Percentiles rank a stretch among this genome's conserved stretches.
phyloP scores from a whole-genome alignment of 2,888 invertebrate genomes.

The Dryocosmus kuriphilus region DNA sequence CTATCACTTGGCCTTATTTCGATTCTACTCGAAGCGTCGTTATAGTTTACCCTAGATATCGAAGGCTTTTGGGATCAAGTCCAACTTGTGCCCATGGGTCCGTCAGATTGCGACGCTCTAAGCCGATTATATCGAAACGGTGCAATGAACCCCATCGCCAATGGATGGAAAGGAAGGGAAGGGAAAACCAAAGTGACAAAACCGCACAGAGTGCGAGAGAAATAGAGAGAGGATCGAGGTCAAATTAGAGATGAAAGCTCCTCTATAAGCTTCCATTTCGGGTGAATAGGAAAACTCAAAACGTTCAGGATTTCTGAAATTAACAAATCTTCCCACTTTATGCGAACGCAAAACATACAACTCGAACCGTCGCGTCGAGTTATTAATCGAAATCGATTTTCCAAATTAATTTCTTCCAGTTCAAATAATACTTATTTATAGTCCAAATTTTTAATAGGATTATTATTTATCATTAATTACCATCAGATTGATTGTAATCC shows the following conservation, averaged over 20 bases:
- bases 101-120: slow-evolving; percentile 69
- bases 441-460: no score
- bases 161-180: slow-evolving; percentile 6
- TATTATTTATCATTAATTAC: no score
- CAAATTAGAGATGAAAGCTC: slow-evolving; percentile 25
- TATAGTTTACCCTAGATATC: slow-evolving; percentile 56
- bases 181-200: neutral
- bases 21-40: slow-evolving; percentile 41
- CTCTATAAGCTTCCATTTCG: slow-evolving; percentile 18
- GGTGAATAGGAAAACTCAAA: slow-evolving; percentile 16
- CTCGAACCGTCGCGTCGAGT: neutral
- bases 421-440: neutral
- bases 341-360: neutral
- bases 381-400: slow-evolving; percentile 28
- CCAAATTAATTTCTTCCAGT: neutral
- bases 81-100: slow-evolving; percentile 63
- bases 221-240: slow-evolving; percentile 19
- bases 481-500: no score
- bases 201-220: neutral
- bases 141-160: slow-evolving; percentile 42
- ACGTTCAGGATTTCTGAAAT: slow-evolving; percentile 2
- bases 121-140: slow-evolving; percentile 73
- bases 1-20: slow-evolving; percentile 48
- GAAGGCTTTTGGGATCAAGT: slow-evolving; percentile 69
- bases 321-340: neutral